Evolutionary conservation across 2,888 invertebrate species (phyloP), one percentile per base, ranked within the genome.

Genomic region (Sphecodes monilicornis): DNA sequence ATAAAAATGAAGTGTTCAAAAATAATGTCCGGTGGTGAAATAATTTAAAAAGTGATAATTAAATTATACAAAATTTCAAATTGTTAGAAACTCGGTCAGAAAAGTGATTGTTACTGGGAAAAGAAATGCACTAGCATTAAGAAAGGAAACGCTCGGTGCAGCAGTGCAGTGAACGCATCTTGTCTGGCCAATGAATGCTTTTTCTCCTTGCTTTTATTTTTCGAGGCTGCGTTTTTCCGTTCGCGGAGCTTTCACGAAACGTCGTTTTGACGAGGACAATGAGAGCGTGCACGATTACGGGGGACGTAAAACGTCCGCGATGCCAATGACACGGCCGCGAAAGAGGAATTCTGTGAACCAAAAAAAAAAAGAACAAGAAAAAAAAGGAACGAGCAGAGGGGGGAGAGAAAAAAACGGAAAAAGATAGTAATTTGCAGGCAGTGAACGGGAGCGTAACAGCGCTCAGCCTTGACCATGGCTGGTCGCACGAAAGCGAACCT

Each of bases 391-490:
- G 26, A 57, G 13, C 3, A 57, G 26, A 60, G 29, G 16, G 11
- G 54, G 54, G 4, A n/a, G n/a, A n/a, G 54, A 18, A 60, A 29
- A 60, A 60, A 60, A 16, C 6, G 60, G 66, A 54, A 71, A 54
- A 80, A 75, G 73, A 84, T 80, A 74, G 70, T 74, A 77, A 80
- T 80, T 74, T 36, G 60, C 75, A 46, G 76, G 16, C 72, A 64
- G 36, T 70, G 76, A 74, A 73, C 68, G 83, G 60, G 79, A 79
- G 76, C 76, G 73, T 77, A 77, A 84, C 84, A 69, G 72, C 83
- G 46, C 36, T 71, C 80, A 78, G 82, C 82, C 85, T 82, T 85
- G 78, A 85, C 85, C 85, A 64, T 82, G 78, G 66, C 57, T 60
- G 68, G 36, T 68, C 66, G 32, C 74, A 82, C 74, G 78, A 85